These are phyloP conservation scores for Anthrax anthrax DNA, from an alignment of 2,888 invertebrate genomes.

Conservation along the genomic window DNA sequence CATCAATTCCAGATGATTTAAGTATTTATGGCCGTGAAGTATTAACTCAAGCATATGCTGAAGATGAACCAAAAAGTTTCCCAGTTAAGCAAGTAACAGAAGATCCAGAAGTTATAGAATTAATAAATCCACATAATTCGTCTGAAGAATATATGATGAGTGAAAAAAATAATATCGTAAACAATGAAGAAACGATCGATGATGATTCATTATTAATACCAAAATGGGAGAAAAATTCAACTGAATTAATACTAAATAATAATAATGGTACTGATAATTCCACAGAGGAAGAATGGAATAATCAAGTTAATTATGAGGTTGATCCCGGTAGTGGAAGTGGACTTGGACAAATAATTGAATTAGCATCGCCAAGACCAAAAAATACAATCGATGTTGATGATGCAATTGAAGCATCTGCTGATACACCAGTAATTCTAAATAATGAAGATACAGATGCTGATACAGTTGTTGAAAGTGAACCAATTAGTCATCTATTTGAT, in stretches of 20 bases:
- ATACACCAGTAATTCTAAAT: not conserved
- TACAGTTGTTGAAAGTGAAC: conserved; percentile 4
- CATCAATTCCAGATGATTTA: conserved; percentile 39
- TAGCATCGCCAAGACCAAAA: conserved; percentile 5
- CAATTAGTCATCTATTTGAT: not conserved
- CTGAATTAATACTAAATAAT: conserved; percentile 5
- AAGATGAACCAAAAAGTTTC: conserved; percentile 15
- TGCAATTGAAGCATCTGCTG: not conserved
- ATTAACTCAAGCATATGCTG: conserved; percentile 21
- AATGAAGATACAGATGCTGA: conserved; percentile 15
- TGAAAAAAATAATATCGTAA: too few species aligned
- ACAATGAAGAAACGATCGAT: conserved; percentile 6
- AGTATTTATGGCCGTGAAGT: conserved; percentile 20
- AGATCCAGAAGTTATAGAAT: not conserved
- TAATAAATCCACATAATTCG: not conserved
- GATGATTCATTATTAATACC: conserved; percentile 11
- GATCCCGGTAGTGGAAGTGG: conserved; percentile 13
- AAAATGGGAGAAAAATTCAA: conserved; percentile 10
- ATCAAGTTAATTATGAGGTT: conserved; percentile 12
- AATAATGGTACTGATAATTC: not conserved
- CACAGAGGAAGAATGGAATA: not conserved
- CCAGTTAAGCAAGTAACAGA: not conserved
- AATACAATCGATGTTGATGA: conserved; percentile 23
- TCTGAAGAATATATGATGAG: not conserved
- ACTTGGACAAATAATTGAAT: conserved; percentile 13